These are phyloP conservation scores for Tilapia sparmanii DNA, from an alignment of 2,113 vertebrate genomes.

Conservation along the genomic window DNA sequence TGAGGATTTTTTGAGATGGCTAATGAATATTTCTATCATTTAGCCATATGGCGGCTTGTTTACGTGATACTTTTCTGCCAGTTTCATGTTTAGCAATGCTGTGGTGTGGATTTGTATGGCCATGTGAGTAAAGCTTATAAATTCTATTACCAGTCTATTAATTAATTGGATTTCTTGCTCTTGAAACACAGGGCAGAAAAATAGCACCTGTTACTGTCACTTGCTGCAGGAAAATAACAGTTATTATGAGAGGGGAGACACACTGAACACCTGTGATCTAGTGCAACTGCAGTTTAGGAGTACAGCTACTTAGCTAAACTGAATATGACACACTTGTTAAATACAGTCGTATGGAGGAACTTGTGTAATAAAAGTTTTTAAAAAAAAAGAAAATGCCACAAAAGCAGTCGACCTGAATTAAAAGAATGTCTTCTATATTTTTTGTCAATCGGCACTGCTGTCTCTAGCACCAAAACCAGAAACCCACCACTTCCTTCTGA, in stretches of 20 bases:
- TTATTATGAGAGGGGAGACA: background rate
- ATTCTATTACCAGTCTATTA: background rate
- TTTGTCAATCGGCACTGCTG: background rate
- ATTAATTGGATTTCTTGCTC: background rate
- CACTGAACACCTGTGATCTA: background rate
- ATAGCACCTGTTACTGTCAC: background rate
- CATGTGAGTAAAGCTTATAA: background rate
- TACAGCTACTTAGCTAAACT: background rate
- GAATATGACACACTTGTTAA: background rate
- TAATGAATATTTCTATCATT: conserved; percentile 5
- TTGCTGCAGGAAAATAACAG: background rate
- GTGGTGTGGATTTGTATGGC: background rate
- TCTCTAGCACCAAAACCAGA: background rate
- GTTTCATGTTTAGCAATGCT: background rate
- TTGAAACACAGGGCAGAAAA: background rate
- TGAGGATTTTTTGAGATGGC: background rate
- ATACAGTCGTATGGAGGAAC: background rate
- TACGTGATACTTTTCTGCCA: background rate
- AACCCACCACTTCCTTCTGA: background rate
- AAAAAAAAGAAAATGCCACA: background rate
- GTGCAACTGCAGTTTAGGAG: background rate
- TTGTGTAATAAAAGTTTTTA: background rate
- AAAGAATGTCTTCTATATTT: background rate
- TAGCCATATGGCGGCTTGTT: background rate
- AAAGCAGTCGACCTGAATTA: background rate